Evolutionary conservation across 2,113 vertebrate genomes (phyloP), one percentile per base, ranked within the genome.

Genomic region (Microcebus tavaratra): DNA sequence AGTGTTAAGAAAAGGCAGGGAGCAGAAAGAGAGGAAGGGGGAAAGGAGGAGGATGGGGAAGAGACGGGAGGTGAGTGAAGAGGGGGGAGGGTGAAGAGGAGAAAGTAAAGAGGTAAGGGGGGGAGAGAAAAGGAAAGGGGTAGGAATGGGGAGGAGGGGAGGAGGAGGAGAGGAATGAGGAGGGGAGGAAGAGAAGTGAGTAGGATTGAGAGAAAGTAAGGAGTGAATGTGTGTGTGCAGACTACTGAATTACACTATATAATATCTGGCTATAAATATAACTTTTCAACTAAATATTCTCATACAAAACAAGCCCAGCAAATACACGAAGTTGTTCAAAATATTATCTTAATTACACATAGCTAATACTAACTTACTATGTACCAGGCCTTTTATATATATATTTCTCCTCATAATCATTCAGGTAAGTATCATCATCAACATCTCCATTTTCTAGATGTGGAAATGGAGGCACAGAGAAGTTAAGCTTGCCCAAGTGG

Each of bases 321-420:
- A 90, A 97, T 85, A 82, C n/a, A 81, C 15, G 4, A 73, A 96
- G 25, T 53, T 79, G 34, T 59, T 72, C 3, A 79, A 63, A 97
- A 63, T 65, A 65, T 63, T 63, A 89, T n/a, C 79, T 79, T 95
- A 72, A 72, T 53, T 75, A 20, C 48, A 73, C 31, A 48, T 31
- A 72, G 18, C 34, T 57, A 94, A 75, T 68, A 93, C 50, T 93
- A 91, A 92, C 8, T 75, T 82, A 81, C n/a, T 79, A 53, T 68
- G 57, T 73, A 55, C 48, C 21, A 92, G 23, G 48, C 1, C 29
- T 90, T 94, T 70, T 42, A 53, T 63, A 17, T 59, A 48, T 55
- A 84, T 95, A 42, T 90, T 88, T 76, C 50, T 91, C 55, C n/a
- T 86, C 17, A 72, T 76, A 91, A 88, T 89, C 65, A 93, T 76